Evolutionary conservation across 2,797 vertebrate species (phyloP), one percentile per base, ranked within the genome.

Genomic region (Scolopax rusticola): DNA sequence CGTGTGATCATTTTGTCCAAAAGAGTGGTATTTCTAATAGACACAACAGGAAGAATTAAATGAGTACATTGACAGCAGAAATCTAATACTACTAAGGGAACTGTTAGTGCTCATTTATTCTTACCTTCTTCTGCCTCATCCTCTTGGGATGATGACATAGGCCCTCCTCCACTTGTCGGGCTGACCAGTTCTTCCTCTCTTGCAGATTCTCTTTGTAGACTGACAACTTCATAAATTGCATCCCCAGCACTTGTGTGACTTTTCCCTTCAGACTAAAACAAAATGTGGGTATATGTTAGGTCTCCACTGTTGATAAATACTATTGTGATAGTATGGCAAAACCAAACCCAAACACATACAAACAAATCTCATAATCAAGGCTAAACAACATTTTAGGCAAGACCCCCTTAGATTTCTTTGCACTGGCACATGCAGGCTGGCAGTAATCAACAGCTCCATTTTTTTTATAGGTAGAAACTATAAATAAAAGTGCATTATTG

Each of bases 71-170:
- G 90, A 76, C 25, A 89, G 73, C 21, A 95, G 51, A 84, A 83
- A 81, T 75, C 11, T 3, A 36, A 64, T 1, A 84, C 28, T 4
- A 32, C 14, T 45, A 45, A 5, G 23, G 30, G 41, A 92, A 86
- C 7, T 54, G 0, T 23, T 21, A 60, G 48, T 5, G 27, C n/a
- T 78, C 7, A 3, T 84, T 93, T 94, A 81, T 50, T 84, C 96
- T 96, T 98, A 99, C 99, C 99, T 80, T 99, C 99, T 76, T 98
- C 98, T 91, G 99, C 99, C 89, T 99, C 99, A 94, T 99, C 99
- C 89, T 99, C 99, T 70, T 98, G 98, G 30, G 99, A 98, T 28
- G 98, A 64, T 30, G 61, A 99, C 77, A 97, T 4, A 64, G 97
- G 97, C 27, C 96, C 98, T 53, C 93, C 98, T 96, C 97, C 98